Evolutionary conservation across 2,797 vertebrate genomes (phyloP), one percentile per base, ranked within the genome.

Genomic region (Erithacus rubecula): DNA sequence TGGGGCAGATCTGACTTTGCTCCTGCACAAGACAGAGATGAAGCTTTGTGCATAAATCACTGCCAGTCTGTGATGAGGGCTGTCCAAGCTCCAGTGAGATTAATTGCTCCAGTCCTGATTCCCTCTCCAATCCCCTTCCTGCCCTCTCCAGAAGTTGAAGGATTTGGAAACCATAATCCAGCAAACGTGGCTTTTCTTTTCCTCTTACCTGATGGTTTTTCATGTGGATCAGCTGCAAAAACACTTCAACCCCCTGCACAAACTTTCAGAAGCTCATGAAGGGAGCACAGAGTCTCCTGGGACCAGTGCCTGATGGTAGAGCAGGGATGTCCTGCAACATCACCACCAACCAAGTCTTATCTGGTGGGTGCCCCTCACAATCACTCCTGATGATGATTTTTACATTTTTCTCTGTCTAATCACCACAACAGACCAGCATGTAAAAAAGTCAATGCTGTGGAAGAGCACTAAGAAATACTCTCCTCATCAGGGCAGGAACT

Each of bases 161-260:
- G 81, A 94, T 89, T 88, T 93, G 83, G 84, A 71, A 94, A 89
- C 75, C 80, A 90, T 90, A 93, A 95, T 91, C 83, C 92, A 93
- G 81, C 29, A 82, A 90, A 91, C 12, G 17, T 92, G 70, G 63
- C 52, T 96, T 95, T 96, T 43, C 94, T 83, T 74, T 91, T 53
- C 81, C 86, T 89, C 74, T 62, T 90, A 90, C 64, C 63, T 87
- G 63, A 65, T 53, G 74, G 60, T 58, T 59, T 78, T 90, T 87
- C 87, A 75, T 32, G 43, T 39, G 74, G 77, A 85, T 95, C 92
- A 96, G 91, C 95, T 95, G 75, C 88, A 97, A 94, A 94, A 96
- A 83, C 92, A 95, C 77, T 88, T 77, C 84, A 91, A 49, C 15
- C 24, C 82, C 80, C 58, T 30, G 37, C 12, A 64, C 7, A 72